These are phyloP conservation scores for Podocnemis expansa DNA, from an alignment of 2,113 vertebrate genomes.

Conservation along the genomic window DNA sequence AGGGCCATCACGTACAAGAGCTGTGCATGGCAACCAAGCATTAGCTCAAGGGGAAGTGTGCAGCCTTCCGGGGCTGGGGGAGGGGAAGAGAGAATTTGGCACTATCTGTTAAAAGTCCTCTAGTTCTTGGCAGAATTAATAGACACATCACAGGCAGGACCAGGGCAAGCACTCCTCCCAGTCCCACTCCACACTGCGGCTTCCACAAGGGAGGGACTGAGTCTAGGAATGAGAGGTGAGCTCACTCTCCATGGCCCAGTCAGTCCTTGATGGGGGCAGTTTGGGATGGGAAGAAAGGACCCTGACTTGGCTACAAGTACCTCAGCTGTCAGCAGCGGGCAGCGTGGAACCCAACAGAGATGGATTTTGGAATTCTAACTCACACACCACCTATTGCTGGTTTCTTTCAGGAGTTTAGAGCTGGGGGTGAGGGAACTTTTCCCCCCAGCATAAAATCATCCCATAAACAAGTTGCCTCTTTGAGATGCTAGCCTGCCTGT, in stretches of 20 bases:
- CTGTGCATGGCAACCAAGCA: not conserved
- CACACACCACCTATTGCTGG: not conserved
- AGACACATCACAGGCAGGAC: not conserved
- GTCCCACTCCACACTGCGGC: not conserved
- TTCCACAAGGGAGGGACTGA: not conserved
- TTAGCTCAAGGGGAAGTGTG: not conserved
- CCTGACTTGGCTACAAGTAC: not conserved
- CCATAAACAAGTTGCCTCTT: constrained; percentile 11
- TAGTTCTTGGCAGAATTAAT: not conserved
- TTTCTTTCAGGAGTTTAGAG: not conserved
- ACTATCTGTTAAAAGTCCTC: not conserved
- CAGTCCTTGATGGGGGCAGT: not conserved
- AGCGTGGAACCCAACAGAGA: not conserved
- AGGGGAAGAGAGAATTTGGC: not conserved
- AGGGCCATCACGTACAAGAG: not conserved
- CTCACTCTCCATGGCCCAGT: not conserved
- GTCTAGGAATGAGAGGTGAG: not conserved
- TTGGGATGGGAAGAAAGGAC: not conserved
- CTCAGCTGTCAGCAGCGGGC: not conserved
- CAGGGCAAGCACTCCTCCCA: not conserved
- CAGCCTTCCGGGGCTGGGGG: not conserved
- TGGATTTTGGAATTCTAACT: not conserved
- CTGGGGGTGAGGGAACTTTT: not conserved
- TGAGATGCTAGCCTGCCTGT: constrained; percentile 36
- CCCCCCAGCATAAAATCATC: constrained; percentile 25